phyloP scores from a whole-genome alignment of 2,797 vertebrate genomes.

The Microctenopoma stevenorrisi region DNA sequence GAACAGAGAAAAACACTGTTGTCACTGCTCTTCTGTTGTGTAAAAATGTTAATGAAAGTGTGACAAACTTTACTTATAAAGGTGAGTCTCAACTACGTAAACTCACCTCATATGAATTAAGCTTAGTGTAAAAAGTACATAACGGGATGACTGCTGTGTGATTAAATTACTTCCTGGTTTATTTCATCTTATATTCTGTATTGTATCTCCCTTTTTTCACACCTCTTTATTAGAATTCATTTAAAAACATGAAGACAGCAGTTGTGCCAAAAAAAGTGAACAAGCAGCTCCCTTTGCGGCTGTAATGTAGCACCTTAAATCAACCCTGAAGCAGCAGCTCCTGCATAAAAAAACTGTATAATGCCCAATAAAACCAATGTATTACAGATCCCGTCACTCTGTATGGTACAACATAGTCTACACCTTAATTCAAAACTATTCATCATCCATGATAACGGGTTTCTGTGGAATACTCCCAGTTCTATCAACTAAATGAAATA shows the following conservation, averaged over 20 bases:
- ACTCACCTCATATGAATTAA: background rate
- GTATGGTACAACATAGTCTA: slow-evolving; percentile 29
- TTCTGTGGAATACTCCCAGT: slow-evolving; percentile 58
- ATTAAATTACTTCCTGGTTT: background rate
- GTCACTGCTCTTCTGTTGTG: no score
- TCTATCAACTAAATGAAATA: slow-evolving; percentile 61
- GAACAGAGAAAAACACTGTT: no score
- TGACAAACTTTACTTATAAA: background rate
- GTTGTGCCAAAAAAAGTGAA: slow-evolving; percentile 10
- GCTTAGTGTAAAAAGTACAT: background rate
- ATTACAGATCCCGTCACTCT: slow-evolving; percentile 49
- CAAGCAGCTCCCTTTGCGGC: slow-evolving; percentile 18
- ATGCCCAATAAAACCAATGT: slow-evolving; percentile 58
- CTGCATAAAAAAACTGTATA: slow-evolving; percentile 44
- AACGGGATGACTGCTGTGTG: background rate
- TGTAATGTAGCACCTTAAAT: slow-evolving; percentile 51
- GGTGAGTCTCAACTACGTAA: background rate
- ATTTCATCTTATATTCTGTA: slow-evolving; percentile 9
- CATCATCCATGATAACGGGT: slow-evolving; percentile 68
- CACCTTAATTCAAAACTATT: slow-evolving; percentile 59
- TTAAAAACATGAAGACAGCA: slow-evolving; percentile 21
- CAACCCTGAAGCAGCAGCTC: slow-evolving; percentile 39
- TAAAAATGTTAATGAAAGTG: background rate
- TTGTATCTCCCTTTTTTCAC: background rate
- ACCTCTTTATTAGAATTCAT: slow-evolving; percentile 26